A percentile compares a stretch with the other conserved stretches of the same genome.
Conservation (phyloP, 2,888 invertebrate genomes). For the Agrypnus murinus region DNA sequence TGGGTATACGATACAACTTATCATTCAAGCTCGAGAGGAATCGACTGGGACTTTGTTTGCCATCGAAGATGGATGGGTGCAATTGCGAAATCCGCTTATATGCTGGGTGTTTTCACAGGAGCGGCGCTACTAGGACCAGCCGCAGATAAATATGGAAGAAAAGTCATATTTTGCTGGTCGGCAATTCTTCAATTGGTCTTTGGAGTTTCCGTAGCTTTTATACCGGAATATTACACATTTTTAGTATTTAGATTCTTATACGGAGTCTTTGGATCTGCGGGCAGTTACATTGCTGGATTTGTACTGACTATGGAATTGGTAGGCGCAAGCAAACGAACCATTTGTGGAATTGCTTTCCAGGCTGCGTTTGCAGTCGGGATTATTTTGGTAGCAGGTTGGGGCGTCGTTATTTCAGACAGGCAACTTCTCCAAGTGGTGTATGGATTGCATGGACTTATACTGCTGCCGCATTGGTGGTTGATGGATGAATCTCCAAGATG, state of each 20-base stretch:
- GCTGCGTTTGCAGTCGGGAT: conserved; percentile 86
- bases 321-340: conserved; percentile 85
- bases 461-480: conserved; percentile 89
- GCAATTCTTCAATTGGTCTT: conserved; percentile 83
- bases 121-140: conserved; percentile 85
- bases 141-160: conserved; percentile 85
- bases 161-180: conserved; percentile 85
- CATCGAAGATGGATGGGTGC: conserved; percentile 87
- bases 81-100: conserved; percentile 84
- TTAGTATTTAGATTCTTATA: conserved; percentile 80
- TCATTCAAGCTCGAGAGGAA: conserved; percentile 82
- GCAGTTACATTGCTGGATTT: conserved; percentile 81
- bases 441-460: conserved; percentile 82
- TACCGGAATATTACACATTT: conserved; percentile 85
- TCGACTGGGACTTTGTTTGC: conserved; percentile 90
- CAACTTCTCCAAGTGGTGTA: conserved; percentile 85
- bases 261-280: conserved; percentile 90
- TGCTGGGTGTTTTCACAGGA: conserved; percentile 89
- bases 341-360: conserved; percentile 87
- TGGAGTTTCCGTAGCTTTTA: conserved; percentile 81
- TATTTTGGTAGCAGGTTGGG: conserved; percentile 90
- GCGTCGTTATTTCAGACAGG: conserved; percentile 82
- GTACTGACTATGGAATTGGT: conserved; percentile 88
- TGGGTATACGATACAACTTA: conserved; percentile 86
- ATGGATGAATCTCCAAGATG: conserved; percentile 93